These are phyloP conservation scores for Arremon aurantiirostris DNA, from an alignment of 2,797 vertebrate genomes.

Conservation along the genomic window DNA sequence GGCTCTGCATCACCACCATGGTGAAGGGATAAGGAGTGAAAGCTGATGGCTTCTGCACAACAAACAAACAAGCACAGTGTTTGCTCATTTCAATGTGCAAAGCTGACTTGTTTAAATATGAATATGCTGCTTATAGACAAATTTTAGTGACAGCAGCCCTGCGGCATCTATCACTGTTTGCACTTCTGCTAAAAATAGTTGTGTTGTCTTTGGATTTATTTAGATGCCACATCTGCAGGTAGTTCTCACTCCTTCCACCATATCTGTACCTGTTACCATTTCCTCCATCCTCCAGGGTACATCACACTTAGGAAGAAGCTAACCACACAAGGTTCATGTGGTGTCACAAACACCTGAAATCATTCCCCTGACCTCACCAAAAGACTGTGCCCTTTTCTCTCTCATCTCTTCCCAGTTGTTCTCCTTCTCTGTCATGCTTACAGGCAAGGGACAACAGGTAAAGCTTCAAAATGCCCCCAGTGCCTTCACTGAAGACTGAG, in stretches of 20 bases:
- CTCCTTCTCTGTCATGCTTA: not conserved
- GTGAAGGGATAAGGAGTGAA: constrained; percentile 14
- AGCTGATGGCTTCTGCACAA: constrained; percentile 51
- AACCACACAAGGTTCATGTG: not conserved
- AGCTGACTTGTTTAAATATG: constrained; percentile 75
- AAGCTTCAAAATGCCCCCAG: not conserved
- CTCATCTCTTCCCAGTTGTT: not conserved
- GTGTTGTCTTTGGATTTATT: constrained; percentile 51
- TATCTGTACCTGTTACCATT: not conserved
- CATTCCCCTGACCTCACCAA: not conserved
- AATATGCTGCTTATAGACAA: constrained; percentile 70
- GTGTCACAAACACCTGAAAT: constrained; percentile 13
- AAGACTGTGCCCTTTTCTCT: not conserved
- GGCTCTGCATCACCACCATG: not conserved
- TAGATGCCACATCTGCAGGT: constrained; percentile 59
- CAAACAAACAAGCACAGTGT: constrained; percentile 59
- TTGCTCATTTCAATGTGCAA: constrained; percentile 63
- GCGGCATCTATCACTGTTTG: constrained; percentile 61
- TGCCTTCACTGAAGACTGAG: not conserved
- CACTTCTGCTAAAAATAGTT: constrained; percentile 74
- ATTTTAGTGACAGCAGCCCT: constrained; percentile 70
- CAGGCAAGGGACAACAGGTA: not conserved
- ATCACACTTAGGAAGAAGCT: not conserved
- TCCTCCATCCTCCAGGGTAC: not conserved
- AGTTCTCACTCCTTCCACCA: not conserved